These are phyloP conservation scores for Ornithoptera alexandrae DNA, from an alignment of 2,888 invertebrate species.

Conservation along the genomic window DNA sequence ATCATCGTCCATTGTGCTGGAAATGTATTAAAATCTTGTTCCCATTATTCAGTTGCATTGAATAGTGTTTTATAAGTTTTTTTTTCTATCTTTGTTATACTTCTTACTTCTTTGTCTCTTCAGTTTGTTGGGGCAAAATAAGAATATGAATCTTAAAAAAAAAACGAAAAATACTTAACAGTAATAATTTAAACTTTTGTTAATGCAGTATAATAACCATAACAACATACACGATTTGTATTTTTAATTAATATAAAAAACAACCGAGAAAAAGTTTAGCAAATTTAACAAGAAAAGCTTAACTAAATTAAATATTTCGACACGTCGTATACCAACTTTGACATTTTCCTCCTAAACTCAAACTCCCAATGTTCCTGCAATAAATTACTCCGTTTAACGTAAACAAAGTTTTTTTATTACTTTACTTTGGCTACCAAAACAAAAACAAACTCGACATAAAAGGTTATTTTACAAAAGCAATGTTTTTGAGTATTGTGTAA, in stretches of 20 bases:
- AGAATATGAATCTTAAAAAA: too few species aligned
- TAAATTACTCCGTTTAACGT: constrained; percentile 24
- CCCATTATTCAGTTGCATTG: too few species aligned
- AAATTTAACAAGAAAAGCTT: constrained; percentile 3
- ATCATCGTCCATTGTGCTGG: too few species aligned
- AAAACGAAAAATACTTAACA: neutral
- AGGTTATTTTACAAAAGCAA: constrained; percentile 15
- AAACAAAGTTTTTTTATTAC: constrained; percentile 30
- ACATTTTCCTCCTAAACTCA: constrained; percentile 25
- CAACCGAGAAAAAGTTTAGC: neutral
- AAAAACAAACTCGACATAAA: constrained; percentile 28
- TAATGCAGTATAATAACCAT: neutral
- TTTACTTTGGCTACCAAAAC: constrained; percentile 26
- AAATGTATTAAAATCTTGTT: too few species aligned
- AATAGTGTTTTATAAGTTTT: too few species aligned
- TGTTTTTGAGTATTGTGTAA: neutral
- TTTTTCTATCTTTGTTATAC: too few species aligned
- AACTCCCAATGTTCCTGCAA: constrained; percentile 21
- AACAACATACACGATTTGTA: neutral
- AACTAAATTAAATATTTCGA: constrained; percentile 25
- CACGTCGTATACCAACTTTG: constrained; percentile 25
- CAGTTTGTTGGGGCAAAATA: too few species aligned
- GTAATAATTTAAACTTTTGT: neutral
- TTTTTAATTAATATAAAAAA: neutral
- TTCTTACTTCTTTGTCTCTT: too few species aligned